Evolutionary conservation across 2,113 vertebrate species (phyloP).

Genomic region (Halichoeres trimaculatus): DNA sequence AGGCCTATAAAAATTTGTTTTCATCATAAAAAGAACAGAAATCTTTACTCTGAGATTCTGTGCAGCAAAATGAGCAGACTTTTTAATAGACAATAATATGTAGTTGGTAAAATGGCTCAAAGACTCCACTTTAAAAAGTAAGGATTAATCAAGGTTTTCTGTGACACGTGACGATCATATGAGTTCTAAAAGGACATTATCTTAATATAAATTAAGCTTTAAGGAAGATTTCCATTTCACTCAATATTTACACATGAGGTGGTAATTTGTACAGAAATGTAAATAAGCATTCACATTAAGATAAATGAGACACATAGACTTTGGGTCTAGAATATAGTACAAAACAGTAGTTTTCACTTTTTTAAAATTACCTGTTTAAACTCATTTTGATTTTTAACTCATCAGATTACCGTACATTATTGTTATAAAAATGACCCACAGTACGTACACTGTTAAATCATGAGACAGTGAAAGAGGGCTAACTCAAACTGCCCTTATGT

Average conservation of each 20-base stretch:
- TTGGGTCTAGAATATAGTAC: not conserved
- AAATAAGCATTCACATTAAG: not conserved
- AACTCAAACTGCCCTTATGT: not conserved
- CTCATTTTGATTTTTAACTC: not conserved
- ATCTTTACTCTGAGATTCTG: not conserved
- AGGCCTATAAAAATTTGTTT: not conserved
- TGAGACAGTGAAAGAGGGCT: not conserved
- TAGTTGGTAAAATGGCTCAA: not conserved
- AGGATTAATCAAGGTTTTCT: no score
- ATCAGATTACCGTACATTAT: not conserved
- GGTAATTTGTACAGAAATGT: not conserved
- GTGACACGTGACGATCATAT: no score
- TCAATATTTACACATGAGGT: no score
- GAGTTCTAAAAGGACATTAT: no score
- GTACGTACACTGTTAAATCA: not conserved
- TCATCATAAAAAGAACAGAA: not conserved
- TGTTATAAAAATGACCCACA: no score
- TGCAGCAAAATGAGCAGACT: not conserved
- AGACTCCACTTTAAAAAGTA: not conserved
- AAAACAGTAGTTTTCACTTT: not conserved
- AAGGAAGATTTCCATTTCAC: no score
- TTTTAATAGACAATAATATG: not conserved
- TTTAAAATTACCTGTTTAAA: not conserved
- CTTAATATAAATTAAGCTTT: no score
- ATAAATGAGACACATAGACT: not conserved